Conservation (phyloP, 2,797 vertebrate species). For the Platalea minor region DNA sequence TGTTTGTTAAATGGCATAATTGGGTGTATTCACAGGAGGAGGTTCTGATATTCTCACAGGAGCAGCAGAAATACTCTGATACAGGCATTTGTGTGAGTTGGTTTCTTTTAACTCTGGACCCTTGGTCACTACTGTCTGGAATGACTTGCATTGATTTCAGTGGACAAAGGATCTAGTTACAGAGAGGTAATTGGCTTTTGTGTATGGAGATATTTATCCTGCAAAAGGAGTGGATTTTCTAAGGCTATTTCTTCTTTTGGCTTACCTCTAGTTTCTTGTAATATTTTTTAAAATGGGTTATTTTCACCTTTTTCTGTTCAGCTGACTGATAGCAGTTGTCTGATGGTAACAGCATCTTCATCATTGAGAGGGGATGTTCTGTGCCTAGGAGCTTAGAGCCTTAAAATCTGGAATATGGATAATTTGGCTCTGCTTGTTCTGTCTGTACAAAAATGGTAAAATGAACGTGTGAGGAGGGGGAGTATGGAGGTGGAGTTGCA, state of each 20-base stretch:
- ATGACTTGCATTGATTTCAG: background rate
- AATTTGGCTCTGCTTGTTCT: background rate
- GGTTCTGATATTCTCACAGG: background rate
- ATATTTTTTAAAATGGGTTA: background rate
- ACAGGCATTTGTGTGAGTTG: background rate
- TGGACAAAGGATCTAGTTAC: background rate
- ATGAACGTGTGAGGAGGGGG: background rate
- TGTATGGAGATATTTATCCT: background rate
- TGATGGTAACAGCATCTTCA: background rate
- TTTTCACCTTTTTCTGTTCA: background rate
- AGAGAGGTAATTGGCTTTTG: background rate
- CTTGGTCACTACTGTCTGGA: background rate
- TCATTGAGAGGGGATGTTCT: background rate
- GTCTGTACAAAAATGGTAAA: background rate
- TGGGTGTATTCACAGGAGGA: background rate
- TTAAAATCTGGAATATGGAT: background rate
- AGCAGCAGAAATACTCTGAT: background rate
- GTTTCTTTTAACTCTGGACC: background rate
- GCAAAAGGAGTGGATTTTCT: background rate
- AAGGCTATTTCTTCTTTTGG: background rate
- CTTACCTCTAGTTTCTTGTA: background rate
- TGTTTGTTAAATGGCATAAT: background rate
- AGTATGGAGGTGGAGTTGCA: background rate
- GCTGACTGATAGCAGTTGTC: background rate
- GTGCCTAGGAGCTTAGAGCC: background rate